Conservation (phyloP, 92 coral and sea anemone species). For the Zoanthus sansibaricus region DNA sequence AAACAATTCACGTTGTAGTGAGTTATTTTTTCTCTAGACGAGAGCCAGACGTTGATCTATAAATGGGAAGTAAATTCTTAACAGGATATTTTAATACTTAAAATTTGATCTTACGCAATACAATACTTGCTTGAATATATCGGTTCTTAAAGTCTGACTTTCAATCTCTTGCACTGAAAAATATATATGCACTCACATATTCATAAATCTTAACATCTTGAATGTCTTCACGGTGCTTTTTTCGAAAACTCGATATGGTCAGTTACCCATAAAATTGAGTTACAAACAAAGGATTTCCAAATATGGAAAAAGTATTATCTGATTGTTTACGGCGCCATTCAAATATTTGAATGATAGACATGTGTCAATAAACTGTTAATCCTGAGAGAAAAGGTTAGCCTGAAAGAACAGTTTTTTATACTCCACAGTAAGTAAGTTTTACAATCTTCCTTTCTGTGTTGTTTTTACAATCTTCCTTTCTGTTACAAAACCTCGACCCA, state of each 20-base stretch:
- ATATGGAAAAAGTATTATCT: background rate
- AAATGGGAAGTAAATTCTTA: background rate
- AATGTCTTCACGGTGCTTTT: background rate
- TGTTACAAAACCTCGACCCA: background rate
- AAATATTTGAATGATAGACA: conserved; percentile 30
- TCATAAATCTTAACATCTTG: background rate
- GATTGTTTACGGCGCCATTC: conserved; percentile 25
- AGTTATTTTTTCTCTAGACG: too few species aligned
- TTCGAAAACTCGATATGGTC: too few species aligned
- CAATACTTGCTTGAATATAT: background rate
- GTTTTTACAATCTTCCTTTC: background rate
- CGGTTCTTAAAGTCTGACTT: background rate
- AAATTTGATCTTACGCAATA: background rate
- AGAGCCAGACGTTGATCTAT: too few species aligned
- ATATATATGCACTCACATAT: too few species aligned
- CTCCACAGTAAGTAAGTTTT: background rate
- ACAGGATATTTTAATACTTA: too few species aligned
- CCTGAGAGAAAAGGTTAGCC: background rate
- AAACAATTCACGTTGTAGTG: background rate
- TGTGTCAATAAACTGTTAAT: conserved; percentile 28
- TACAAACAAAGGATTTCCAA: background rate
- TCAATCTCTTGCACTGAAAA: too few species aligned
- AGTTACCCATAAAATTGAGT: background rate
- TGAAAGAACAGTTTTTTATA: background rate
- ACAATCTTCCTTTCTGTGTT: background rate